Evolutionary conservation across 2,113 vertebrate species (phyloP).

Genomic region (Calidris pygmaea): DNA sequence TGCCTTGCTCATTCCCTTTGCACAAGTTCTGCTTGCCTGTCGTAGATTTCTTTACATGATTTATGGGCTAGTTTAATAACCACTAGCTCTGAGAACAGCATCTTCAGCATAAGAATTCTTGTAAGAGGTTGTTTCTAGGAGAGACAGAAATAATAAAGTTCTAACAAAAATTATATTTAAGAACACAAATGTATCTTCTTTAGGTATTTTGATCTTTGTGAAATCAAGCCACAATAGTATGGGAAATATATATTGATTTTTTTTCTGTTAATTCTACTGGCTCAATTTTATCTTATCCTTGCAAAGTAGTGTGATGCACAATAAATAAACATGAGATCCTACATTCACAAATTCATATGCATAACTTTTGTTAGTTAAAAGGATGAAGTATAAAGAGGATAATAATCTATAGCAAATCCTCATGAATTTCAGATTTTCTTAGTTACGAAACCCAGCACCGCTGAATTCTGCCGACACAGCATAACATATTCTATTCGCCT

Average conservation of each 20-base stretch:
- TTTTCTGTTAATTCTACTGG: neutral
- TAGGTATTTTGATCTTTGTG: neutral
- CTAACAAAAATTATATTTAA: neutral
- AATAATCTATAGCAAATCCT: neutral
- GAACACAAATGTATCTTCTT: neutral
- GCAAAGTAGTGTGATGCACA: neutral
- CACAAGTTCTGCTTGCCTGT: neutral
- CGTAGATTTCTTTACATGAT: neutral
- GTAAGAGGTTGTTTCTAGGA: neutral
- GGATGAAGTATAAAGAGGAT: neutral
- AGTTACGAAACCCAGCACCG: neutral
- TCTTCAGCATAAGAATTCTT: neutral
- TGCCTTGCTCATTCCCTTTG: neutral
- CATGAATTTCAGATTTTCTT: neutral
- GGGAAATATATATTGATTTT: neutral
- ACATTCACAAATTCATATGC: neutral
- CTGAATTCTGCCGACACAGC: neutral
- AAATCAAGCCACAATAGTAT: neutral
- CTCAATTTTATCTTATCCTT: neutral
- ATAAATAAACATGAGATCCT: neutral
- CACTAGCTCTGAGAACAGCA: neutral
- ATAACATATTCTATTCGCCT: neutral
- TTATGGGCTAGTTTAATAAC: neutral
- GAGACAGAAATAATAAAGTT: neutral
- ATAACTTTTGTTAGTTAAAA: neutral